phyloP scores from a whole-genome alignment of 2,797 vertebrate species.

The Ataeniobius toweri region DNA sequence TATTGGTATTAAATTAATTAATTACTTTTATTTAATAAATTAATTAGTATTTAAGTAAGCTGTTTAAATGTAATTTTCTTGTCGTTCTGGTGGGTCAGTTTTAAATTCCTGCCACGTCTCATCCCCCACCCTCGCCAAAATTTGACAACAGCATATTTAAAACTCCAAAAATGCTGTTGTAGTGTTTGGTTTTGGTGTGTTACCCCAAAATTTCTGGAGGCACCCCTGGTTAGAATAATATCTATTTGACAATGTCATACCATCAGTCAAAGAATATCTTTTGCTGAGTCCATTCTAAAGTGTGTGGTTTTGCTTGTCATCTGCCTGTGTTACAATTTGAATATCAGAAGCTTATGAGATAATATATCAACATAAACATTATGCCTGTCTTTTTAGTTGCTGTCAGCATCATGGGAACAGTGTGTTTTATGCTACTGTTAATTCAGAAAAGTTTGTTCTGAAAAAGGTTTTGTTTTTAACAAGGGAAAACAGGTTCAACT shows the following conservation, averaged over 20 bases:
- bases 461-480: not conserved
- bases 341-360: constrained; percentile 32
- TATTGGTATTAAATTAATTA: no score
- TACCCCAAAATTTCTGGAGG: not conserved
- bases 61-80: no score
- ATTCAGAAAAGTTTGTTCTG: constrained; percentile 33
- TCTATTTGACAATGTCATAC: not conserved
- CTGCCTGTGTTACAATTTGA: not conserved
- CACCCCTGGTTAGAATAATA: not conserved
- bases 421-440: constrained; percentile 19
- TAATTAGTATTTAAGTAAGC: no score
- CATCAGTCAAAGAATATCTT: no score
- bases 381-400: constrained; percentile 21
- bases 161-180: not conserved
- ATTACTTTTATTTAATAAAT: no score
- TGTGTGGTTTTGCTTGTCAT: no score
- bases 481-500: not conserved
- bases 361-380: constrained; percentile 32
- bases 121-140: not conserved
- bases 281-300: no score
- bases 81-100: not conserved
- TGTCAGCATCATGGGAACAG: constrained; percentile 25
- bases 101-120: not conserved
- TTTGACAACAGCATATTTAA: not conserved
- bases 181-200: not conserved